phyloP scores from a whole-genome alignment of 2,888 invertebrate genomes.

The Bembecia ichneumoniformis region DNA sequence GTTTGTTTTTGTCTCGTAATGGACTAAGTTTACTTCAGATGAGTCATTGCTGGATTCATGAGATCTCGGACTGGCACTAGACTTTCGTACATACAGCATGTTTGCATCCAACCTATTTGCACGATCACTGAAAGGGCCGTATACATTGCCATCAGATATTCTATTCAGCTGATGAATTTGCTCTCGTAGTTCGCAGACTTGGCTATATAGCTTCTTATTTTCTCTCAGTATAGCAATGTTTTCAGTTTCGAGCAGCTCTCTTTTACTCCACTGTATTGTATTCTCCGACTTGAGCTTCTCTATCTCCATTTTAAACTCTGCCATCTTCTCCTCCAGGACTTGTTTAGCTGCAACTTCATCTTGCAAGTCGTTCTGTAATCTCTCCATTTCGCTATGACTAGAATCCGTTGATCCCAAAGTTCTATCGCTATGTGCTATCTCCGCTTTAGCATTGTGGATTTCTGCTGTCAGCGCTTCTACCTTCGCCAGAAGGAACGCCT shows the following conservation, averaged over 20 bases:
- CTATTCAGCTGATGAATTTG: slow-evolving; percentile 62
- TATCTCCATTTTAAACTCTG: slow-evolving; percentile 73
- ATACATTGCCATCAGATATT: slow-evolving; percentile 57
- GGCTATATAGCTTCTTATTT: slow-evolving; percentile 82
- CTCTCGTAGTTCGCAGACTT: slow-evolving; percentile 60
- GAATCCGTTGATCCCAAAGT: slow-evolving; percentile 62
- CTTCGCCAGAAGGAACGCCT: slow-evolving; percentile 49
- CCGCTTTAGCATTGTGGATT: slow-evolving; percentile 51
- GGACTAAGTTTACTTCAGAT: slow-evolving; percentile 51
- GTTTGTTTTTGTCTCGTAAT: slow-evolving; percentile 52
- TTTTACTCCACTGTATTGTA: slow-evolving; percentile 93
- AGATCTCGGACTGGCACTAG: slow-evolving; percentile 54
- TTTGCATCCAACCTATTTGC: slow-evolving; percentile 43
- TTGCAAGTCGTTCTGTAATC: slow-evolving; percentile 58
- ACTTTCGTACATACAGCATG: slow-evolving; percentile 51
- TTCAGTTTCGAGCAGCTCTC: slow-evolving; percentile 91
- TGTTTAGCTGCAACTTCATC: slow-evolving; percentile 63
- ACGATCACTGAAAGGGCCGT: slow-evolving; percentile 29
- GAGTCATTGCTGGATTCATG: slow-evolving; percentile 61
- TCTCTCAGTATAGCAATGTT: slow-evolving; percentile 89
- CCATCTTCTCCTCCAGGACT: slow-evolving; percentile 57
- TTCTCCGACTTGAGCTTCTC: slow-evolving; percentile 93
- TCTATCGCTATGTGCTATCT: slow-evolving; percentile 47
- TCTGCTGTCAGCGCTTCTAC: slow-evolving; percentile 52
- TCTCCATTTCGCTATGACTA: slow-evolving; percentile 60